Conservation (phyloP, 2,888 invertebrate genomes). For the Lepidochrysops patricia region DNA sequence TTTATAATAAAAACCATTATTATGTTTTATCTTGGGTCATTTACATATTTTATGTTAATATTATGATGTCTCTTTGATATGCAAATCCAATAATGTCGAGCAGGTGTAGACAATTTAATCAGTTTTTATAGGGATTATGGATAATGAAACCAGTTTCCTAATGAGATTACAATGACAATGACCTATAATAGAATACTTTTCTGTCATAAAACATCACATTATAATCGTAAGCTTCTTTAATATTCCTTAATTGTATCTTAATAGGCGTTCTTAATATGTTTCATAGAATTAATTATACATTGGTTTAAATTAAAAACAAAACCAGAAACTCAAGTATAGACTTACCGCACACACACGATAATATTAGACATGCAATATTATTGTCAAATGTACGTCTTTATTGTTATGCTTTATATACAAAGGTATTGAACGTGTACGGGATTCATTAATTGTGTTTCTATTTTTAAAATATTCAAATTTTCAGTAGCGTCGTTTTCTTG, state of each 20-base stretch:
- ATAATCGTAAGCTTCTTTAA: background rate
- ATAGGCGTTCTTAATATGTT: background rate
- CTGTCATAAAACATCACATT: background rate
- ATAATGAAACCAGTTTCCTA: background rate
- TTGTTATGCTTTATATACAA: no score
- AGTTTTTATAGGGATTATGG: background rate
- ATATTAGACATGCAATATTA: background rate
- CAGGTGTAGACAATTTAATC: background rate
- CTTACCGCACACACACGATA: no score
- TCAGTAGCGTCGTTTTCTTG: slow-evolving; percentile 31
- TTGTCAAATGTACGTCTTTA: no score
- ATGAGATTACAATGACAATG: background rate
- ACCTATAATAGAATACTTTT: background rate
- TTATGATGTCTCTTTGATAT: background rate
- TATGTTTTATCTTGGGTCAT: no score
- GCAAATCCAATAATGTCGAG: background rate
- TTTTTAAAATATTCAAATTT: no score
- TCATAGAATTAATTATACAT: background rate
- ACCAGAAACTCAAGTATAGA: no score
- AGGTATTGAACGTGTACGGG: no score
- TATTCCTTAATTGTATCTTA: background rate
- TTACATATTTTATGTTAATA: background rate
- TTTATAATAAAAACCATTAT: no score
- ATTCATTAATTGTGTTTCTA: no score
- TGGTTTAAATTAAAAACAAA: background rate